Evolutionary conservation across 1,140 invertebrate genomes (phyloP), one percentile per base, ranked within the genome.

Genomic region (Eufriesea mexicana): DNA sequence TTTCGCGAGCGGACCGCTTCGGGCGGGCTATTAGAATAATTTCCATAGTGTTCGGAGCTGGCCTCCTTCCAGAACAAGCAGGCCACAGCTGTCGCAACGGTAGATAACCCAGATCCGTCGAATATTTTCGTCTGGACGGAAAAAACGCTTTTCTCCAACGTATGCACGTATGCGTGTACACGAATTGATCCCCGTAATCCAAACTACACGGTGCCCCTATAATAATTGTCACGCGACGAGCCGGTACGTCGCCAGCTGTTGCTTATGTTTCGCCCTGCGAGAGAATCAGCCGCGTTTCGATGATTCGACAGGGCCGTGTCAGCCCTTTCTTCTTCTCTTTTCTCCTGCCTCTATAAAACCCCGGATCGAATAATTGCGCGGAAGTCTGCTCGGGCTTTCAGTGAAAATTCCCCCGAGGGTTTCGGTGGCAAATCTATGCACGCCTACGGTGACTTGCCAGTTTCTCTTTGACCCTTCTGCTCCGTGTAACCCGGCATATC

Each of bases 161-260:
- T 77, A 45, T 72, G 62, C 10, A 2, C 62, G 54, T 71, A 4
- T 7, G 1, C 23, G n/a, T 72, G 45, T 42, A 42, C 35, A 64
- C 14, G 28, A 25, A 74, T 79, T 72, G 71, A 75, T 61, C 54
- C 80, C 51, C 25, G 47, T 78, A 51, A 83, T 83, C 74, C 66
- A 71, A 71, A 78, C 74, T 83, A 78, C 45, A 55, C 64, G 47
- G 66, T 55, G n/a, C 81, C 75, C 75, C 81, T 78, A 55, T 83
- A 78, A 83, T 83, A 78, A 83, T 83, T 68, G 81, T 83, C 81
- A 83, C 81, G 74, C 70, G 81, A 83, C 81, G 66, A 78, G 66
- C 75, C 66, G 64, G 57, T 59, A 75, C 35, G 62, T 70, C 54
- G 80, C 73, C 80, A 83, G 80, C 80, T 83, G 80, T 83, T 70